Evolutionary conservation across 2,888 invertebrate species (phyloP), one percentile per base, ranked within the genome.

Genomic region (Drosophila prolongata): DNA sequence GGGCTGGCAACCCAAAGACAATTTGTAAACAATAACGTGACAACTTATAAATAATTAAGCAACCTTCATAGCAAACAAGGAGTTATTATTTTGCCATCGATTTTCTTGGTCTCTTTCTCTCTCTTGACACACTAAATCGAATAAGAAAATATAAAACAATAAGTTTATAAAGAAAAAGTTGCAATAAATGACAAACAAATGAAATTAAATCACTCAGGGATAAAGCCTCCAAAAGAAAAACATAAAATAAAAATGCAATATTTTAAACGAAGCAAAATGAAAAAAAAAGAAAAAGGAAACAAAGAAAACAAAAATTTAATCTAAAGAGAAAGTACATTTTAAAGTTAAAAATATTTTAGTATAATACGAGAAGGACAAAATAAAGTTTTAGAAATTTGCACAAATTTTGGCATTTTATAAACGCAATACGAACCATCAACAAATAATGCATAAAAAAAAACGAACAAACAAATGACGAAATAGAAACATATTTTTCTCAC

Each of bases 161-260:
- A 89, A 90, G 77, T 77, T 79, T 78, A 89, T 89, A 90, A 85
- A 81, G 79, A 76, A 77, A 76, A 78, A 80, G 82, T 70, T 85
- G 80, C 83, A 85, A 91, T 87, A 91, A 86, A 91, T 85, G 85
- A 85, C 85, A 85, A 89, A 85, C 85, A 85, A 85, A 86, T 87
- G 79, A 89, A 87, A 90, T 89, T 86, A 90, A 89, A 89, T 90
- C 91, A 91, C 91, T 91, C 91, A 91, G 91, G 91, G 91, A 91
- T 91, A 89, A 90, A 91, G 91, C 92, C 91, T 91, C 92, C 90
- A 91, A 91, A 90, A 89, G 83, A 88, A 82, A 56, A 81, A 86
- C 78, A 79, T 67, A 81, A 78, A 71, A 82, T 74, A 75, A 78
- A 77, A 89, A 81, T 77, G 82, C 82, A 85, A 85, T 85, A 81